phyloP scores from a whole-genome alignment of 1,140 invertebrate species.

The Conopomorpha cramerella region DNA sequence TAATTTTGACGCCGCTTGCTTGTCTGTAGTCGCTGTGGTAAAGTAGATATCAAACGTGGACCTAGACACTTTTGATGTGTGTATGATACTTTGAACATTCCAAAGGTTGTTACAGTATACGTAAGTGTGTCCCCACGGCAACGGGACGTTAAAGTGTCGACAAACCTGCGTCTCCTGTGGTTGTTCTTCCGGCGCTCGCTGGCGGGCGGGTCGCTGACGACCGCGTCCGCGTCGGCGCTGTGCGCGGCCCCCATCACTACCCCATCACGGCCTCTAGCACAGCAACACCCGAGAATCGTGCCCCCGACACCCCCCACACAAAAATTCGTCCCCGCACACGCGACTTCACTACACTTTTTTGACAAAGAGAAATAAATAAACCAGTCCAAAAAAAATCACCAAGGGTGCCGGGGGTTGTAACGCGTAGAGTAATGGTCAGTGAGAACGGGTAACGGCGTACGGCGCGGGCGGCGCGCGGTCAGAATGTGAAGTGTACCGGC shows the following conservation, averaged over 20 bases:
- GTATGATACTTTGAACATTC: too few species aligned
- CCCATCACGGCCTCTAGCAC: constrained; percentile 47
- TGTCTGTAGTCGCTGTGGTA: too few species aligned
- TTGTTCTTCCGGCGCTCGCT: constrained; percentile 28
- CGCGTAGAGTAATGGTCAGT: constrained; percentile 13
- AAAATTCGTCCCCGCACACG: background rate
- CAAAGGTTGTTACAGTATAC: too few species aligned
- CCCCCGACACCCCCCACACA: constrained; percentile 17
- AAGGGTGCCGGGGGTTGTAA: background rate
- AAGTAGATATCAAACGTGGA: too few species aligned
- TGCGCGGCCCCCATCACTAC: constrained; percentile 46
- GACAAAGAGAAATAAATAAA: too few species aligned
- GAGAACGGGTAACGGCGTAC: constrained; percentile 23
- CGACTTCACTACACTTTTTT: too few species aligned
- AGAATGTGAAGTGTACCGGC: constrained; percentile 49
- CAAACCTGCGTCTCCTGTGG: constrained; percentile 41
- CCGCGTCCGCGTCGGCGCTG: constrained; percentile 39
- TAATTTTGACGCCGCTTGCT: too few species aligned
- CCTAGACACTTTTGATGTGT: too few species aligned
- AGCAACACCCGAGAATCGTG: constrained; percentile 22
- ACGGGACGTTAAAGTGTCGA: too few species aligned
- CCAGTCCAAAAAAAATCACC: too few species aligned
- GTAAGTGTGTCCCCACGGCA: too few species aligned
- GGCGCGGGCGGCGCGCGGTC: constrained; percentile 29
- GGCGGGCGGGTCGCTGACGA: constrained; percentile 46